Evolutionary conservation across 2,797 vertebrate species (phyloP), one percentile per base, ranked within the genome.

Genomic region (Artibeus jamaicensis): DNA sequence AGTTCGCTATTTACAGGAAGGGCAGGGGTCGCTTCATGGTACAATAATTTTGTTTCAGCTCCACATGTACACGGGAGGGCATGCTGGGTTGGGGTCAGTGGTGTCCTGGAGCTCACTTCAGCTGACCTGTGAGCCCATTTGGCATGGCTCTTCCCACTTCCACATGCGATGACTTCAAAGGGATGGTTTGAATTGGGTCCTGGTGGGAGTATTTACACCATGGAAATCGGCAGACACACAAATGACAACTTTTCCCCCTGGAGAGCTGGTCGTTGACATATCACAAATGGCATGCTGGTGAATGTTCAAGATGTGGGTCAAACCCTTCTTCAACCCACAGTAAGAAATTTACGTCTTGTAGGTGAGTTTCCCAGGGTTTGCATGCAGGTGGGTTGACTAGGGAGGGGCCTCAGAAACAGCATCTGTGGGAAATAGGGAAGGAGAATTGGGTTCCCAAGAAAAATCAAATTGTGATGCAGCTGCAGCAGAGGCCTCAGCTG

Each of bases 61-160:
- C 44, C 16, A 21, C 11, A 15, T 0, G 12, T 1, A 21, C 42
- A 32, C 0, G 3, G 2, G 2, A 9, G 42, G 22, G 14, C 4
- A 16, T 15, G 12, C n/a, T n/a, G 37, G 21, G 12, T 18, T 37
- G 67, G 44, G 22, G 19, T 11, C 42, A 22, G n/a, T 44, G 22
- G 68, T 24, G 26, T 37, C 42, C 21, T 18, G 22, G n/a, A 26
- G 53, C 21, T 6, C 19, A 9, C 2, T 90, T 32, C 71, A 18
- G 4, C 3, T 3, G 11, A n/a, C 8, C 21, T 1, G 3, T 19
- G 24, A 70, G 32, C 32, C 39, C 18, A 12, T n/a, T 34, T 44
- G 48, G 19, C 21, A 34, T 18, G 50, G 57, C 26, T 70, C 22
- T 62, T 34, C n/a, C 37, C 1, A 37, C 46, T 22, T 34, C 59